Evolutionary conservation across 2,888 invertebrate species (phyloP).

Genomic region (Tipula unca): DNA sequence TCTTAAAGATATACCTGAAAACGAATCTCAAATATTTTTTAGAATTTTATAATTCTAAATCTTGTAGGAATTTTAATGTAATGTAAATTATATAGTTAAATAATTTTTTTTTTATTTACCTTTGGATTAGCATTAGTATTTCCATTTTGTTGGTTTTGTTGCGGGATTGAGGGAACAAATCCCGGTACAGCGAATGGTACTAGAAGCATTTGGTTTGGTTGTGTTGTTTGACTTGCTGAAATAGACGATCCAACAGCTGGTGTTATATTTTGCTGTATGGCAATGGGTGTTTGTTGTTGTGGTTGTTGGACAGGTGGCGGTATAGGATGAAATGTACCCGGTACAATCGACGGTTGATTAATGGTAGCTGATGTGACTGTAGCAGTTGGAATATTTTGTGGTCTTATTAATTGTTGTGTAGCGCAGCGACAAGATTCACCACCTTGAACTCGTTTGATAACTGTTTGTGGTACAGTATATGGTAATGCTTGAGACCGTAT

Average conservation of each 20-base stretch:
- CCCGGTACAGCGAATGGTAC: slow-evolving; percentile 34
- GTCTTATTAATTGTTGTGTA: neutral
- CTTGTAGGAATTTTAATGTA: neutral
- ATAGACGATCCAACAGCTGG: neutral
- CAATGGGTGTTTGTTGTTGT: neutral
- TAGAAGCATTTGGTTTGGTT: slow-evolving; percentile 31
- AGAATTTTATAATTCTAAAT: neutral
- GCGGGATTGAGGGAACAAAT: slow-evolving; percentile 30
- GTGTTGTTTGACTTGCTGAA: slow-evolving; percentile 17
- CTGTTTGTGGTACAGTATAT: slow-evolving; percentile 28
- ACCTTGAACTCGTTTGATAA: neutral
- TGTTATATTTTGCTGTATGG: neutral
- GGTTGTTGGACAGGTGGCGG: slow-evolving; percentile 26
- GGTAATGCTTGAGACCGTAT: slow-evolving; percentile 32
- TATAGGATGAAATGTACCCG: slow-evolving; percentile 25
- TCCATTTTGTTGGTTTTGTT: slow-evolving; percentile 28
- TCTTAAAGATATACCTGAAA: neutral
- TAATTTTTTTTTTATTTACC: slow-evolving; percentile 30
- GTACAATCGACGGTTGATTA: slow-evolving; percentile 25
- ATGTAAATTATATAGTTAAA: neutral
- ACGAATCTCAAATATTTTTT: neutral
- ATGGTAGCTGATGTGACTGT: slow-evolving; percentile 27
- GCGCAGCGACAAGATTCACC: neutral
- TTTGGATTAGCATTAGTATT: slow-evolving; percentile 30
- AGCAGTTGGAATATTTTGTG: slow-evolving; percentile 14